Evolutionary conservation across 2,888 invertebrate species (phyloP), one percentile per base, ranked within the genome.

Genomic region (Agriopis marginaria): DNA sequence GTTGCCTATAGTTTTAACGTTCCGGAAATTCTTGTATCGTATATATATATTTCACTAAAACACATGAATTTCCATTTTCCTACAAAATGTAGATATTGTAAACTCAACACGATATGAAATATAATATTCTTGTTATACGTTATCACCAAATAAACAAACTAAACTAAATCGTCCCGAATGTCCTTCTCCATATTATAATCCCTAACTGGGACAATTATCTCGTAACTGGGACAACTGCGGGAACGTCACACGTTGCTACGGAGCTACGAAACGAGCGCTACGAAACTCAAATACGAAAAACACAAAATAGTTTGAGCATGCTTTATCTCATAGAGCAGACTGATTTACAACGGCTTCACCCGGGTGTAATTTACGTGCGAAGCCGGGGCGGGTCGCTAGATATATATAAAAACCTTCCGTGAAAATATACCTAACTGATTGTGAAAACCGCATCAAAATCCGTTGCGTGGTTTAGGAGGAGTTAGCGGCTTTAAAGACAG

Each of bases 211-310:
- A 42, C 14, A 56, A 14, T 42, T 42, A 17, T 8, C 42, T 14
- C 17, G 10, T 56, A 17, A 56, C 42, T 42, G 55, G 42, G 17
- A 56, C 14, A 42, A 0, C 14, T 42, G 5, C 42, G 10, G 14
- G n/a, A 51, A 54, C 39, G 54, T 39, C 4, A 10, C 8, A 23
- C 6, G 3, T 8, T 8, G 55, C 55, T 56, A 56, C 55, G 55
- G 12, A 42, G 42, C 55, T 42, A 42, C 42, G 55, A 14, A 7
- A 53, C 55, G 14, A 17, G 17, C 42, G 55, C 55, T 56, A 56
- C 55, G 55, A 14, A 14, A 42, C 42, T 7, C 55, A 6, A 17
- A n/a, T n/a, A 12, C 8, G 42, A 14, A 7, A 42, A 4, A 10
- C 14, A 14, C 17, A 11, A 17, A 56, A 42, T 32, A 32, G 4